Evolutionary conservation across 1,140 invertebrate species (phyloP).

Genomic region (Platorchestia sp.): DNA sequence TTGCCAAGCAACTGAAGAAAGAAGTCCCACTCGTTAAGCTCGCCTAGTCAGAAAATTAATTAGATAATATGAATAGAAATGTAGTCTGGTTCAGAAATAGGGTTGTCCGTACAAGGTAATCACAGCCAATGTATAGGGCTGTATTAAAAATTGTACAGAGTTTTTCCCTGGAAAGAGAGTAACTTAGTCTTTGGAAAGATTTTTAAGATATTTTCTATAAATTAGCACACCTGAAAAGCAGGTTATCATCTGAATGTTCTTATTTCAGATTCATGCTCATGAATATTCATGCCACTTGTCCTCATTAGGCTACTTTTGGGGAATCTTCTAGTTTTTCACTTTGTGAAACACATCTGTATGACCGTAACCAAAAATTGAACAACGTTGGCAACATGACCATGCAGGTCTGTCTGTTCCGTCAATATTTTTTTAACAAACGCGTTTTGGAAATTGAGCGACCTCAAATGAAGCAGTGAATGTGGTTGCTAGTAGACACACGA

Average conservation of each 20-base stretch:
- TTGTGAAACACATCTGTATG: not conserved
- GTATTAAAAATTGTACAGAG: not conserved
- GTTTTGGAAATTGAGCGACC: no score
- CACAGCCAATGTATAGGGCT: not conserved
- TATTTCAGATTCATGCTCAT: not conserved
- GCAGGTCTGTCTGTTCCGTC: no score
- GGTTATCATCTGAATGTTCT: not conserved
- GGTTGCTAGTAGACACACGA: no score
- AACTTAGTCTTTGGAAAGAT: not conserved
- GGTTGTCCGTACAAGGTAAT: not conserved
- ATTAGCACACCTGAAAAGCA: not conserved
- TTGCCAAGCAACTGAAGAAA: conserved; percentile 44
- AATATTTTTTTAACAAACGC: no score
- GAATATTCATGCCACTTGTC: not conserved
- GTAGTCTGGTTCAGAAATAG: not conserved
- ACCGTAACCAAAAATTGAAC: no score
- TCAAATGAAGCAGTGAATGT: no score
- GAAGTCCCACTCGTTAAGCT: conserved; percentile 1
- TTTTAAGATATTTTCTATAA: not conserved
- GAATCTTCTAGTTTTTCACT: not conserved
- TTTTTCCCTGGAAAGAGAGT: not conserved
- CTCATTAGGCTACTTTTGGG: not conserved
- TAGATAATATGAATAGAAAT: not conserved
- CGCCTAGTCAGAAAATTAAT: not conserved
- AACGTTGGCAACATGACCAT: no score